Evolutionary conservation across 2,113 vertebrate species (phyloP).

Genomic region (Sturnus vulgaris): DNA sequence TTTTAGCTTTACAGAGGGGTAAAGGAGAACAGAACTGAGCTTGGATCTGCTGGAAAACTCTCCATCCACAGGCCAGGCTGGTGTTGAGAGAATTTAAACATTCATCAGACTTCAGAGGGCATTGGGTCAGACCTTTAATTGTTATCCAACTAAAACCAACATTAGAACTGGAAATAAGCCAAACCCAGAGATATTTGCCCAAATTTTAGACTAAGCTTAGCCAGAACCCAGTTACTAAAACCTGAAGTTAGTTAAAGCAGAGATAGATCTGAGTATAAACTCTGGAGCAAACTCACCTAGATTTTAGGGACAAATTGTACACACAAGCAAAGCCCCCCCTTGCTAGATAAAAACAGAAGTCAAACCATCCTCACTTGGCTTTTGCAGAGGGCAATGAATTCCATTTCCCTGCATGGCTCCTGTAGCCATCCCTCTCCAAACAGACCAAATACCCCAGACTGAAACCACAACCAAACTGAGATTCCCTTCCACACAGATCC

Average conservation of each 20-base stretch:
- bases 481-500: background rate
- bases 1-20: background rate
- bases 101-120: background rate
- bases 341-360: background rate
- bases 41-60: background rate
- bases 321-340: background rate
- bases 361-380: background rate
- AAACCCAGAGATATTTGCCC: background rate
- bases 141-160: background rate
- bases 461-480: background rate
- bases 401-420: fast-evolving
- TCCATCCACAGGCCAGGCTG: background rate
- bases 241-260: background rate
- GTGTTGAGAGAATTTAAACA: background rate
- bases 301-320: background rate
- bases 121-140: background rate
- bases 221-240: background rate
- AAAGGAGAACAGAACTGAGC: background rate
- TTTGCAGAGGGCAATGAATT: background rate
- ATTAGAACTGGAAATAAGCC: background rate
- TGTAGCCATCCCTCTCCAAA: background rate
- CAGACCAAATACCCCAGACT: background rate
- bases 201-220: background rate
- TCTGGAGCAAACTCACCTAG: background rate
- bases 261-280: background rate